A percentile compares a stretch with the other conserved stretches of the same genome.
These are phyloP conservation scores for Sycophila sp. DNA, from an alignment of 1,140 invertebrate genomes.

Conservation along the genomic window DNA sequence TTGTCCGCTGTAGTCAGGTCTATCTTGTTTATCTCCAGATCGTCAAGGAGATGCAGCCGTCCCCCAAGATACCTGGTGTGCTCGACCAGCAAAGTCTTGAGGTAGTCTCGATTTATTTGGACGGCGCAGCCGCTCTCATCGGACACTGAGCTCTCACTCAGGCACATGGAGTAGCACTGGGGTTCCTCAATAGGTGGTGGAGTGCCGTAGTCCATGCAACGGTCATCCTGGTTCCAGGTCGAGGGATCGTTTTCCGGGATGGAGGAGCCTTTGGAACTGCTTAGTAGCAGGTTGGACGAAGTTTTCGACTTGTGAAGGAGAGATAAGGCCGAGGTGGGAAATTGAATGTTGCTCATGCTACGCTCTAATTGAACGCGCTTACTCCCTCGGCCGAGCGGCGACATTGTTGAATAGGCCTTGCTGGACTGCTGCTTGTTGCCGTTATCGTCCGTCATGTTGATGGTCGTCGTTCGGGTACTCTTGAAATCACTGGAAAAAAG, in stretches of 20 bases:
- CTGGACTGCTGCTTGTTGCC: background rate
- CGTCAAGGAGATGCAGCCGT: constrained; percentile 73
- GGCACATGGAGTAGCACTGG: constrained; percentile 74
- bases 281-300: constrained; percentile 49
- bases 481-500: constrained; percentile 23
- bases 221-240: constrained; percentile 40
- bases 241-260: constrained; percentile 21
- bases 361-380: constrained; percentile 51
- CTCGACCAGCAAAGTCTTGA: constrained; percentile 76
- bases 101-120: constrained; percentile 78
- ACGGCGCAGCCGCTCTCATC: constrained; percentile 71
- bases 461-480: background rate
- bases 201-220: constrained; percentile 76
- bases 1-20: constrained; percentile 67
- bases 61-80: constrained; percentile 76
- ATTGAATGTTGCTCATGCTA: constrained; percentile 51
- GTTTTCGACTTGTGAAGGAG: constrained; percentile 45
- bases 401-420: background rate
- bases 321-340: constrained; percentile 40
- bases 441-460: constrained; percentile 4
- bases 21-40: constrained; percentile 74
- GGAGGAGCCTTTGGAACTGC: too few species aligned
- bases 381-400: constrained; percentile 11
- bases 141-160: constrained; percentile 76
- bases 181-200: constrained; percentile 78